These are phyloP conservation scores for Neoarius graeffei DNA, from an alignment of 2,113 vertebrate species.

Conservation along the genomic window DNA sequence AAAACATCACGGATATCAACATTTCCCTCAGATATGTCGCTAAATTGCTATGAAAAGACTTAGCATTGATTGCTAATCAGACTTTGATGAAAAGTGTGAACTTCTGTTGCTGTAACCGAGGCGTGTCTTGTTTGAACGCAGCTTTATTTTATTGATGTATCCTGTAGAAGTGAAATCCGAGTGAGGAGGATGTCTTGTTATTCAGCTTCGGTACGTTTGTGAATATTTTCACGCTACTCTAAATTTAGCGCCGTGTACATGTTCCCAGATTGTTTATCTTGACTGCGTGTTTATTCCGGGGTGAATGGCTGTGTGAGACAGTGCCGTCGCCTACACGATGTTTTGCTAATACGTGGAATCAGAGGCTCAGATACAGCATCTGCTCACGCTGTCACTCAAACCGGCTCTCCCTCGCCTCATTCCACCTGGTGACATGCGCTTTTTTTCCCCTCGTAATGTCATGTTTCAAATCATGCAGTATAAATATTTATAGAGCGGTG, in stretches of 20 bases:
- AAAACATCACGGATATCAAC: background rate
- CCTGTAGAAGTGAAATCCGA: background rate
- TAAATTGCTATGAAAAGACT: no score
- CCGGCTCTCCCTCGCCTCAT: slow-evolving; percentile 39
- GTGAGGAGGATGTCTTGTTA: background rate
- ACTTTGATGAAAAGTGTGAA: background rate
- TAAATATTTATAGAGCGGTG: slow-evolving; percentile 58
- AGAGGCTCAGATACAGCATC: slow-evolving; percentile 50
- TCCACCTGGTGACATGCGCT: slow-evolving; percentile 54
- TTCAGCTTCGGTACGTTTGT: background rate
- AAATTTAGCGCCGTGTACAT: slow-evolving; percentile 10
- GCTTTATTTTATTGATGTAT: background rate
- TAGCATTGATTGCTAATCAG: background rate
- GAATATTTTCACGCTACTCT: slow-evolving; percentile 15
- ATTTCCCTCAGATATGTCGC: no score
- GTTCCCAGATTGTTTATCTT: slow-evolving; percentile 20
- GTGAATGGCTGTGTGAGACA: slow-evolving; percentile 19
- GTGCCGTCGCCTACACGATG: slow-evolving; percentile 25
- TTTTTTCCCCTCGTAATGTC: slow-evolving; percentile 51
- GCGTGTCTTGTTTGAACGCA: background rate
- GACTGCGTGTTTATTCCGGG: slow-evolving; percentile 31
- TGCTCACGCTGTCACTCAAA: slow-evolving; percentile 54
- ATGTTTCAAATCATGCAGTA: slow-evolving; percentile 56
- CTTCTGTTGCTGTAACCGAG: background rate
- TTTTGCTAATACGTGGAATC: slow-evolving; percentile 46